Conservation (phyloP, 92 coral and sea anemone species). For the Palythoa grandis region DNA sequence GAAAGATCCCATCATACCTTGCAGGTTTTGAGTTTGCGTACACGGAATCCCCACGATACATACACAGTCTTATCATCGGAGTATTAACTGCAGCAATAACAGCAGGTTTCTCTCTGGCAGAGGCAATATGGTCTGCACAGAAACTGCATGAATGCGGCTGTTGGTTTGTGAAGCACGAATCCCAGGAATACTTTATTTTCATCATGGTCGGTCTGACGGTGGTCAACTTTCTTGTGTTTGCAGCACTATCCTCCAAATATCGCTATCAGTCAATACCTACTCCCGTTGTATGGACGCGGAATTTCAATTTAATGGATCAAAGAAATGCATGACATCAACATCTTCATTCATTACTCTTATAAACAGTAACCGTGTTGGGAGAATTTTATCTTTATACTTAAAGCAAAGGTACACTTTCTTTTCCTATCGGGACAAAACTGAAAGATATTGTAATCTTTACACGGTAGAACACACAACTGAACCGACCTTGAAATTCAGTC, state of each 20-base stretch:
- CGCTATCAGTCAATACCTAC: slow-evolving; percentile 12
- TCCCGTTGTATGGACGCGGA: background rate
- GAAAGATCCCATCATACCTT: too few species aligned
- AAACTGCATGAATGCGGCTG: background rate
- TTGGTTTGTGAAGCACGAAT: slow-evolving; percentile 30
- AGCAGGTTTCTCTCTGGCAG: slow-evolving; percentile 42
- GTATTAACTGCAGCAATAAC: slow-evolving; percentile 49
- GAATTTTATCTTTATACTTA: too few species aligned
- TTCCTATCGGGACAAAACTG: too few species aligned
- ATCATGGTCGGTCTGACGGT: slow-evolving; percentile 53
- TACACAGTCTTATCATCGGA: slow-evolving; percentile 62
- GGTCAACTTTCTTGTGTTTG: slow-evolving; percentile 52
- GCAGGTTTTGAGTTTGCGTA: slow-evolving; percentile 67
- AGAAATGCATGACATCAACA: too few species aligned
- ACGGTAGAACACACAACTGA: too few species aligned
- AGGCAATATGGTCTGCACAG: slow-evolving; percentile 24
- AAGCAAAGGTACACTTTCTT: too few species aligned
- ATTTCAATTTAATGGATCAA: too few species aligned
- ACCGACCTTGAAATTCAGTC: too few species aligned
- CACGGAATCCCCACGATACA: slow-evolving; percentile 60
- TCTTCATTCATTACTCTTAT: too few species aligned
- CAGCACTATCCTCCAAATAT: slow-evolving; percentile 47
- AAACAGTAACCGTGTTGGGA: too few species aligned
- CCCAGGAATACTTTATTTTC: slow-evolving; percentile 55
- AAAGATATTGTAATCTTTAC: too few species aligned